Conservation (phyloP, 2,888 invertebrate genomes). For the Dryococelus australis region DNA sequence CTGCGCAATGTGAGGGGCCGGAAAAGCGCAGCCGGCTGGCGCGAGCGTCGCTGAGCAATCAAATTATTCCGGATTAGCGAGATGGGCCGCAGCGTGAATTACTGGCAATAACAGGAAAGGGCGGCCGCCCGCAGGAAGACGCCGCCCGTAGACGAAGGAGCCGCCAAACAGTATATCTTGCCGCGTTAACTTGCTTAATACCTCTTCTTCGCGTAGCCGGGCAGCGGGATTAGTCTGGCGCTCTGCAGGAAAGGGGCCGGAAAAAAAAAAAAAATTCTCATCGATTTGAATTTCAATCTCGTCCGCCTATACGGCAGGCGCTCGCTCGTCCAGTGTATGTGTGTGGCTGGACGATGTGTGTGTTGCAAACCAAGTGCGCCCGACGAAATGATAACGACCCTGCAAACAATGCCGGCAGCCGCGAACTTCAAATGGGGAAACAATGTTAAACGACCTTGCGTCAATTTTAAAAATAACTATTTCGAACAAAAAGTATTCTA, state of each 20-base stretch:
- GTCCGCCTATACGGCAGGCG: background rate
- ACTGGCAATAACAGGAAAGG: conserved; percentile 42
- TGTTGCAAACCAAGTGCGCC: too few species aligned
- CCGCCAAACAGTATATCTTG: conserved; percentile 16
- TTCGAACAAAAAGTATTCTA: too few species aligned
- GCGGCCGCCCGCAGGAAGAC: conserved; percentile 1
- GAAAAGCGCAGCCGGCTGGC: background rate
- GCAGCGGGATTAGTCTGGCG: background rate
- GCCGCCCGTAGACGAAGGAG: background rate
- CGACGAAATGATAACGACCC: too few species aligned
- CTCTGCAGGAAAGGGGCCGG: background rate
- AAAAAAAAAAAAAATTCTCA: background rate
- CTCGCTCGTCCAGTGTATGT: background rate
- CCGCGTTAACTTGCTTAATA: background rate
- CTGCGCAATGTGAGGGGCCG: background rate
- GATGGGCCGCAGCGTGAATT: conserved; percentile 42
- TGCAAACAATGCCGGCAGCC: too few species aligned
- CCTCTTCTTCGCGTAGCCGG: background rate
- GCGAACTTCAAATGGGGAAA: too few species aligned
- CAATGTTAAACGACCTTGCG: too few species aligned
- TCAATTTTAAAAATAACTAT: too few species aligned
- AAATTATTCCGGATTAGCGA: conserved; percentile 42
- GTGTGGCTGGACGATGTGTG: background rate
- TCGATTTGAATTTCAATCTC: background rate
- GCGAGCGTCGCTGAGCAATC: conserved; percentile 31